Conservation (phyloP, 2,113 vertebrate species). For the Macrotis lagotis region DNA sequence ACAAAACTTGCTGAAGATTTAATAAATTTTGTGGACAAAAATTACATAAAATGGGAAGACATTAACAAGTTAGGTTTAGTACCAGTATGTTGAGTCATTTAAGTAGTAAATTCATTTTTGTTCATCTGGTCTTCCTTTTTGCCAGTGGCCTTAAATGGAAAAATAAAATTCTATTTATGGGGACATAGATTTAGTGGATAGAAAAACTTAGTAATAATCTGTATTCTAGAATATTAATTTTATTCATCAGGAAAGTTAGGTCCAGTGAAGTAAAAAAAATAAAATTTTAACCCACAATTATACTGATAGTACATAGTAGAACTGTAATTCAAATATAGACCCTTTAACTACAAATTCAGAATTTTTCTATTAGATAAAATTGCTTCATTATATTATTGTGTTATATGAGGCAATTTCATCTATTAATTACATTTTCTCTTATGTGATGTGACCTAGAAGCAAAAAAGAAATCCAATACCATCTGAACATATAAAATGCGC, state of each 20-base stretch:
- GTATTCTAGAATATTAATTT: neutral
- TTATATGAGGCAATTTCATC: neutral
- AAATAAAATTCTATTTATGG: neutral
- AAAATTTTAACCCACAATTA: neutral
- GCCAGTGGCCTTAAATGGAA: neutral
- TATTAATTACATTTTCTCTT: neutral
- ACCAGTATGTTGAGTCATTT: neutral
- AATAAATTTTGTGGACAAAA: neutral
- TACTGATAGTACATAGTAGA: neutral
- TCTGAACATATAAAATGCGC: neutral
- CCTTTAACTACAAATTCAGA: neutral
- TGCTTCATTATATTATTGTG: neutral
- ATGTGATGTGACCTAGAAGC: neutral
- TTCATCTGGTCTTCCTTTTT: neutral
- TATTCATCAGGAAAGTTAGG: neutral
- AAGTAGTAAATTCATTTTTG: neutral
- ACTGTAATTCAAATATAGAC: neutral
- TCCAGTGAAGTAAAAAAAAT: too few relatives aligned
- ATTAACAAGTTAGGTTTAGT: neutral
- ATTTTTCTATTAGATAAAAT: neutral
- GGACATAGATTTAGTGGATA: neutral
- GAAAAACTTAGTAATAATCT: neutral
- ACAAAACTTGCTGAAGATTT: neutral
- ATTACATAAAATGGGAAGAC: neutral
- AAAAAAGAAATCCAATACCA: neutral